Conservation (phyloP, 2,797 vertebrate genomes). For the Capromys pilorides region DNA sequence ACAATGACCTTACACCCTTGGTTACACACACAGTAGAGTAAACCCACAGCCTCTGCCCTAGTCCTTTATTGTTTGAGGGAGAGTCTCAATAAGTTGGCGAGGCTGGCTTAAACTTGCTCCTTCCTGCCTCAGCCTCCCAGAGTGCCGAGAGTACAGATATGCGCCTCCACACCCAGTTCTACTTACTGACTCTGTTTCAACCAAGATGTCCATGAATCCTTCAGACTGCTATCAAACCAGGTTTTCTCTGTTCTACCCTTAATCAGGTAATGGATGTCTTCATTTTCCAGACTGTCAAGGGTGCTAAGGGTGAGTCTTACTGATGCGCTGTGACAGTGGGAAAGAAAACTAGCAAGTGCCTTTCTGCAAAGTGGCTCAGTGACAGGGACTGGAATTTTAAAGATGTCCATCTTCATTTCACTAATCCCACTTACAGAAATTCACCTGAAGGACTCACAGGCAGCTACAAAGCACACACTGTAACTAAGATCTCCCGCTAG, state of each 20-base stretch:
- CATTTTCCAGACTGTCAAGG: not conserved
- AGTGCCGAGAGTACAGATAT: no score
- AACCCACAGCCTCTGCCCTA: not conserved
- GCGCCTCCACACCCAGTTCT: no score
- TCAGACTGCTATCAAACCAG: not conserved
- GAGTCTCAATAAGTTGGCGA: not conserved
- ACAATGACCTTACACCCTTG: accelerated
- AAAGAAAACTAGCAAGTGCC: not conserved
- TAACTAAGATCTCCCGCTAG: not conserved
- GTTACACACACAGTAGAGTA: not conserved
- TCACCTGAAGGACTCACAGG: not conserved
- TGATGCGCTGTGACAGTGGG: accelerated
- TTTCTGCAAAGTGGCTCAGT: not conserved
- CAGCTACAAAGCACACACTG: accelerated
- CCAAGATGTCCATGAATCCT: not conserved
- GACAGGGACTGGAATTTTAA: not conserved
- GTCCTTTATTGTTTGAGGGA: not conserved
- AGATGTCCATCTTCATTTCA: not conserved
- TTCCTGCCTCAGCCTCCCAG: not conserved
- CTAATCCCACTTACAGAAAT: not conserved
- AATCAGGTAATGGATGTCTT: not conserved
- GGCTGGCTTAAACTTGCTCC: not conserved
- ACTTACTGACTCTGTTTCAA: not conserved
- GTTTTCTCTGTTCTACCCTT: not conserved
- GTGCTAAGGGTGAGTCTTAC: not conserved